Evolutionary conservation across 1,140 invertebrate genomes (phyloP).

Genomic region (Cyphomyrmex costatus): DNA sequence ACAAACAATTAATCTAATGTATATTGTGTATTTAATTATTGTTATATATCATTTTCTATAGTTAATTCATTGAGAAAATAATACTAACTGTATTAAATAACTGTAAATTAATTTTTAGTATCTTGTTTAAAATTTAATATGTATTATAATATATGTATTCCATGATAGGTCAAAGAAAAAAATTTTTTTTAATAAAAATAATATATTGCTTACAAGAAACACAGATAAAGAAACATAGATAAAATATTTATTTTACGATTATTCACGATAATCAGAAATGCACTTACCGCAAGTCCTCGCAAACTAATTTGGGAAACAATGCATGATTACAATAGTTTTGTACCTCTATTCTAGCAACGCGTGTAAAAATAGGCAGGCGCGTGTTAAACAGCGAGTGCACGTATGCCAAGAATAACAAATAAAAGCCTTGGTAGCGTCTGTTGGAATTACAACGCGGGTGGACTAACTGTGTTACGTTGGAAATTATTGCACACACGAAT

Average conservation of each 20-base stretch:
- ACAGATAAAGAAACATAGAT: not conserved
- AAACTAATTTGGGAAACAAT: slow-evolving; percentile 59
- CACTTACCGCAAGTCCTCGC: slow-evolving; percentile 54
- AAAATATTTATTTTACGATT: slow-evolving; percentile 3
- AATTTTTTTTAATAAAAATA: not conserved
- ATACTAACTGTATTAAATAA: not conserved
- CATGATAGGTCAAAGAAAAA: not conserved
- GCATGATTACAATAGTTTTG: slow-evolving; percentile 43
- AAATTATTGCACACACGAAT: not conserved
- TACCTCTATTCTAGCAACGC: slow-evolving; percentile 31
- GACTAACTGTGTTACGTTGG: slow-evolving; percentile 27
- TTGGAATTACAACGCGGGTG: slow-evolving; percentile 24
- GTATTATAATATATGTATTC: not conserved
- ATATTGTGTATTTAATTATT: too few relatives aligned
- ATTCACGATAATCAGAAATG: not conserved
- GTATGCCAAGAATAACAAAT: slow-evolving; percentile 52
- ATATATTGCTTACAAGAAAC: not conserved
- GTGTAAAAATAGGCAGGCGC: slow-evolving; percentile 39
- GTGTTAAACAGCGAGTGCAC: slow-evolving; percentile 20
- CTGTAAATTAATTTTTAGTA: not conserved
- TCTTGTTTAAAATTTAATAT: not conserved
- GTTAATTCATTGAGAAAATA: not conserved
- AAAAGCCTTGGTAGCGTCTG: not conserved
- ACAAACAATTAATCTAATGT: too few relatives aligned
- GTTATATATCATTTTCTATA: not conserved